Evolutionary conservation across 1,140 invertebrate genomes (phyloP).

Genomic region (Armadillidium nasatum): DNA sequence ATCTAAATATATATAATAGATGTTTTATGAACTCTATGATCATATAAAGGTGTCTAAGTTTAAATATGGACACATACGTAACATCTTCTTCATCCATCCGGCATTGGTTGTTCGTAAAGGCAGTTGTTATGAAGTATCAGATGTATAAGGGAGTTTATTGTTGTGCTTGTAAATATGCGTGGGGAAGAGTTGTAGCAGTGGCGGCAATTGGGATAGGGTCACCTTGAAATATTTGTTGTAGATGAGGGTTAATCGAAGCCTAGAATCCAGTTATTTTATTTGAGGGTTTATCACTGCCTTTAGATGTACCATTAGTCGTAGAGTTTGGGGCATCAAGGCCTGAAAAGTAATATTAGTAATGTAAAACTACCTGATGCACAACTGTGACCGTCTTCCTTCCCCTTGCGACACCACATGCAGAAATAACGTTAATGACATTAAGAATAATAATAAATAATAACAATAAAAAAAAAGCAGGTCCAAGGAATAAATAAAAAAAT

Average conservation of each 20-base stretch:
- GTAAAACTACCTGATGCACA: conserved; percentile 31
- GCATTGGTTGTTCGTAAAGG: neutral
- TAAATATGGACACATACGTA: conserved; percentile 1
- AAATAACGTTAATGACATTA: no score
- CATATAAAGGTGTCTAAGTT: neutral
- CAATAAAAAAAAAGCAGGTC: no score
- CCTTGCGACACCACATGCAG: neutral
- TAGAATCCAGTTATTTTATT: conserved; percentile 45
- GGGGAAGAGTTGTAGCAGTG: conserved; percentile 7
- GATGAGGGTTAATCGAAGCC: conserved; percentile 14
- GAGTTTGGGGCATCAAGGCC: conserved; percentile 45
- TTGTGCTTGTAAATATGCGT: neutral
- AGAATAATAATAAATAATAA: no score
- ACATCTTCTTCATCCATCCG: neutral
- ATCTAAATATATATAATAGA: neutral
- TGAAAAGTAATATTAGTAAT: conserved; percentile 45
- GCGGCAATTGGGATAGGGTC: neutral
- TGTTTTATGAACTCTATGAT: neutral
- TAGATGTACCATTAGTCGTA: conserved; percentile 46
- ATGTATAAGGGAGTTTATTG: neutral
- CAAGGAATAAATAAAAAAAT: no score
- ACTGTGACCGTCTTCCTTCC: neutral
- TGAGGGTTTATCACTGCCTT: conserved; percentile 44
- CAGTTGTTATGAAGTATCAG: neutral
- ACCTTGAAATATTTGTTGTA: neutral